A percentile compares a stretch with the other conserved stretches of the same genome.
Conservation (phyloP, 2,888 invertebrate genomes). For the Tiliacea aurago region DNA sequence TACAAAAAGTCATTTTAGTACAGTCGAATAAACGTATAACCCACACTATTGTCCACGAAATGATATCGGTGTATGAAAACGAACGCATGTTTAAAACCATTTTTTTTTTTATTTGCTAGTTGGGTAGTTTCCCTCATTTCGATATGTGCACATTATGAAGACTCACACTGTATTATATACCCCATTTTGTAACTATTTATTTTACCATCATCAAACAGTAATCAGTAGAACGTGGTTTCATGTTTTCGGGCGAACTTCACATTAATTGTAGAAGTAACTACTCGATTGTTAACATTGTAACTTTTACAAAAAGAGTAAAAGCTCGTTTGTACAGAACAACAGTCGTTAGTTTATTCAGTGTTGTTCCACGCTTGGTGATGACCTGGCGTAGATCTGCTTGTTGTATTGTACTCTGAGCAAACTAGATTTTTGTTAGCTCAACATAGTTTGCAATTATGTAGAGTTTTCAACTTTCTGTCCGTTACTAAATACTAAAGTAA, state of each 20-base stretch:
- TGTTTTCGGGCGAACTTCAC: constrained; percentile 11
- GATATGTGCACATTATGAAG: too few species aligned
- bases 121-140: too few species aligned
- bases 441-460: constrained; percentile 6
- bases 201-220: constrained; percentile 28
- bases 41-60: too few species aligned
- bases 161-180: neutral
- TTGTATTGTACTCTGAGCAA: constrained; percentile 10
- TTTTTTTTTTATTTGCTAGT: too few species aligned
- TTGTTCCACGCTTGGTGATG: too few species aligned
- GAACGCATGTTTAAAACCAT: too few species aligned
- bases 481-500: neutral
- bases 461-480: constrained; percentile 8
- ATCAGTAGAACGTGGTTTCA: constrained; percentile 2
- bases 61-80: too few species aligned
- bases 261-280: constrained; percentile 20
- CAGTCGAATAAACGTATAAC: too few species aligned
- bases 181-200: constrained; percentile 32
- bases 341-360: constrained; percentile 7
- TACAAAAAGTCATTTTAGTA: too few species aligned
- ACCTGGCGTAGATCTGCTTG: constrained; percentile 8
- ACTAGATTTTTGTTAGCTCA: constrained; percentile 19
- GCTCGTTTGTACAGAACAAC: constrained; percentile 1
- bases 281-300: neutral
- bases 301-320: constrained; percentile 5